phyloP scores from a whole-genome alignment of 2,113 vertebrate species.

The Varanus salvator region DNA sequence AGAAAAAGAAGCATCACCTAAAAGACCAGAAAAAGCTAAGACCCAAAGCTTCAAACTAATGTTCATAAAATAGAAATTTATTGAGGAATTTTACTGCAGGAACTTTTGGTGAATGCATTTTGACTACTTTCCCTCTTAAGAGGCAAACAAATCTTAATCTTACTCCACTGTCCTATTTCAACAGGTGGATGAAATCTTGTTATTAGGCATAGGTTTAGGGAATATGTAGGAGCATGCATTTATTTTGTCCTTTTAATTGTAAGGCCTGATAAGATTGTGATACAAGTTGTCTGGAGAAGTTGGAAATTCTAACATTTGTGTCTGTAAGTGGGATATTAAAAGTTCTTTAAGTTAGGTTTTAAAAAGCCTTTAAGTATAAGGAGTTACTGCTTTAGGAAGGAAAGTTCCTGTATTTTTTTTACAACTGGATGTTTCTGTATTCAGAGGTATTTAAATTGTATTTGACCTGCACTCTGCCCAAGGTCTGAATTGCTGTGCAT shows the following conservation, averaged over 20 bases:
- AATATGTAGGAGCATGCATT: neutral
- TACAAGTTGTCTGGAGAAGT: neutral
- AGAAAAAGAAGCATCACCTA: neutral
- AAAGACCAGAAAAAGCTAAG: neutral
- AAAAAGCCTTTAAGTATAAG: neutral
- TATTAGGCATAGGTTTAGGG: neutral
- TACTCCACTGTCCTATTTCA: neutral
- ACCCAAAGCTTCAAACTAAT: neutral
- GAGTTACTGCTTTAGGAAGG: neutral
- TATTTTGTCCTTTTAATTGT: neutral
- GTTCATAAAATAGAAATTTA: neutral
- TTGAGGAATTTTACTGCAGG: too few species aligned
- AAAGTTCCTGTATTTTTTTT: neutral
- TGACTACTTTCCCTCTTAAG: neutral
- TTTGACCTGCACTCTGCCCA: too few species aligned
- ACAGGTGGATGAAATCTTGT: neutral
- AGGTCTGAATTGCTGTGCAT: neutral
- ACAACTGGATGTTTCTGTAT: neutral
- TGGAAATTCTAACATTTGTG: neutral
- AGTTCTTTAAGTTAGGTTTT: neutral
- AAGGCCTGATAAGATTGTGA: neutral
- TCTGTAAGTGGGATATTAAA: neutral
- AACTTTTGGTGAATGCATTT: neutral
- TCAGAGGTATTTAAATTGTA: slow-evolving; percentile 1
- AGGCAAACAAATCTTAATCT: neutral